A percentile compares a stretch with the other conserved stretches of the same genome.
Conservation (phyloP, 2,888 invertebrate genomes). For the Epirrhoe alternata region DNA sequence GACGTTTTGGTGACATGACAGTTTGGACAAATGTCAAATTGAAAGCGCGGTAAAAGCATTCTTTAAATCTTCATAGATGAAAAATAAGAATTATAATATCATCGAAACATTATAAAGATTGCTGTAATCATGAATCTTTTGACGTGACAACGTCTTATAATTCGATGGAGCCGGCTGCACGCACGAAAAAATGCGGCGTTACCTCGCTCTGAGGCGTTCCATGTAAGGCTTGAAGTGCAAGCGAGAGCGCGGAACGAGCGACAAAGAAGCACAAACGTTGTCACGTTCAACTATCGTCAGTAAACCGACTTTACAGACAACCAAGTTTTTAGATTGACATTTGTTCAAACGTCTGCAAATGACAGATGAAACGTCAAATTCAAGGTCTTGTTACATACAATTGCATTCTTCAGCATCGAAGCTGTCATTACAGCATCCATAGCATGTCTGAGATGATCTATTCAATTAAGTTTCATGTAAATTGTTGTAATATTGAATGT, state of each 20-base stretch:
- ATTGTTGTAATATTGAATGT: neutral
- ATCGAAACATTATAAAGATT: neutral
- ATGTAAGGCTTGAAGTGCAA: no score
- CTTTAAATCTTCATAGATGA: neutral
- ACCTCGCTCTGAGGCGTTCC: no score
- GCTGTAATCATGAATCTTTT: neutral
- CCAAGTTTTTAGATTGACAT: neutral
- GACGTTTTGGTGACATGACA: neutral
- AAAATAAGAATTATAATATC: neutral
- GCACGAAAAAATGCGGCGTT: no score
- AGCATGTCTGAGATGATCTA: neutral
- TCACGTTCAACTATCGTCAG: no score
- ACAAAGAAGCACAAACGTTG: no score
- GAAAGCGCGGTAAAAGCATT: neutral
- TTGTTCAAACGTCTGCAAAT: neutral
- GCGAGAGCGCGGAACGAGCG: no score
- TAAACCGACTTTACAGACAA: no score
- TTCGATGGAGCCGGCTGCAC: no score
- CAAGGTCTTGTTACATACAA: neutral
- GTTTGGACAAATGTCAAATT: neutral
- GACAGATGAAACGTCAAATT: slow-evolving; percentile 2
- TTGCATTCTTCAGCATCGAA: neutral
- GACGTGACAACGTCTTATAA: no score
- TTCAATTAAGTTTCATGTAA: neutral
- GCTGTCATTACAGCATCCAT: neutral